Percentiles rank a stretch among this genome's conserved stretches.
phyloP scores from a whole-genome alignment of 2,113 vertebrate genomes.

The Paratilapia polleni region DNA sequence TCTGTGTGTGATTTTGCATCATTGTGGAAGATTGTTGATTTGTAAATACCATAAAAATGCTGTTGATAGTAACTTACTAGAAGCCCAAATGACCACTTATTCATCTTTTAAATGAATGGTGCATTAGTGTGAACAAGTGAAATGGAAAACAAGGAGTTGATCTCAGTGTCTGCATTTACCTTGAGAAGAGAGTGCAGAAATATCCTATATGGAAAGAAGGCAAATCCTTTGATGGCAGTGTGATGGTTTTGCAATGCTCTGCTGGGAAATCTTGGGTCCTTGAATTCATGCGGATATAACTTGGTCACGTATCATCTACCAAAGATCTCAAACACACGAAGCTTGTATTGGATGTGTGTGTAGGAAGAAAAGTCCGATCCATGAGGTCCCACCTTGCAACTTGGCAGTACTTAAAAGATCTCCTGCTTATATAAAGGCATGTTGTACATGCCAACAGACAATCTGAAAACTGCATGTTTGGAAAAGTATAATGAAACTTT shows the following conservation, averaged over 20 bases:
- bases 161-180: background rate
- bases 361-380: background rate
- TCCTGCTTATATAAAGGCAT: background rate
- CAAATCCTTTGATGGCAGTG: background rate
- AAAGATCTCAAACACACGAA: background rate
- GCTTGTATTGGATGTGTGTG: background rate
- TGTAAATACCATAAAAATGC: background rate
- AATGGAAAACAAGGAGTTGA: background rate
- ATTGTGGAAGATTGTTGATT: background rate
- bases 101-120: background rate
- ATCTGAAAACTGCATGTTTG: background rate
- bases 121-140: background rate
- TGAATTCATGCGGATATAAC: background rate
- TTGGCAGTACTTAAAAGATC: background rate
- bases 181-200: background rate
- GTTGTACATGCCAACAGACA: background rate
- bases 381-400: background rate
- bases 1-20: too few species aligned
- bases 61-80: background rate
- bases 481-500: conserved; percentile 26
- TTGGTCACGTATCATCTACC: background rate
- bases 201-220: background rate
- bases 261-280: background rate
- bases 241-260: background rate
- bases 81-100: background rate